These are phyloP conservation scores for Lamprologus sp. DNA, from an alignment of 2,113 vertebrate species.

Conservation along the genomic window DNA sequence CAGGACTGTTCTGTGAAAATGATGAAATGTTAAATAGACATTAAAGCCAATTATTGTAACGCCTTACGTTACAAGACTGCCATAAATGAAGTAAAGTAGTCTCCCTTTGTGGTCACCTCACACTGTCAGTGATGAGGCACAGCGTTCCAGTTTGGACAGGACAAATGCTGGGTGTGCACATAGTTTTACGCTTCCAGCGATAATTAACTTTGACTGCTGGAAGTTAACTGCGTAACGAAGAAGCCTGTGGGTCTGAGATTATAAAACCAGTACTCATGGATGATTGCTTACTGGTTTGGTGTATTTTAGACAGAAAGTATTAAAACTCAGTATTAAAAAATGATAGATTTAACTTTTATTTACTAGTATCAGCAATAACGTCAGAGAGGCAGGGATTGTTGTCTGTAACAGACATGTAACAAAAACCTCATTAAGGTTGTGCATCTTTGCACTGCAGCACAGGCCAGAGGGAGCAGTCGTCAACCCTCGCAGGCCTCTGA, in stretches of 20 bases:
- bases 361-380: neutral
- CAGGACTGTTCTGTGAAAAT: neutral
- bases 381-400: neutral
- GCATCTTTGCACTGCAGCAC: neutral
- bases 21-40: neutral
- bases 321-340: neutral
- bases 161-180: conserved; percentile 7
- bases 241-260: neutral
- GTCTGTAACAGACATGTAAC: neutral
- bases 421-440: neutral
- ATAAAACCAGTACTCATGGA: neutral
- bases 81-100: neutral
- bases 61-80: neutral
- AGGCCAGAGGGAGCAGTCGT: neutral
- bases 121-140: neutral
- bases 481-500: neutral
- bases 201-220: conserved; percentile 54
- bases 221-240: neutral
- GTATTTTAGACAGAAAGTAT: too few relatives aligned
- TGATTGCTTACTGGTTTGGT: neutral
- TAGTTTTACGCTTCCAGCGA: conserved; percentile 22
- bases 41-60: neutral
- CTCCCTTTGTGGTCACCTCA: neutral
- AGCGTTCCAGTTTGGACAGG: neutral
- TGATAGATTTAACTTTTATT: neutral